phyloP scores from a whole-genome alignment of 2,888 invertebrate species.

The Zhengitettix transpicula region DNA sequence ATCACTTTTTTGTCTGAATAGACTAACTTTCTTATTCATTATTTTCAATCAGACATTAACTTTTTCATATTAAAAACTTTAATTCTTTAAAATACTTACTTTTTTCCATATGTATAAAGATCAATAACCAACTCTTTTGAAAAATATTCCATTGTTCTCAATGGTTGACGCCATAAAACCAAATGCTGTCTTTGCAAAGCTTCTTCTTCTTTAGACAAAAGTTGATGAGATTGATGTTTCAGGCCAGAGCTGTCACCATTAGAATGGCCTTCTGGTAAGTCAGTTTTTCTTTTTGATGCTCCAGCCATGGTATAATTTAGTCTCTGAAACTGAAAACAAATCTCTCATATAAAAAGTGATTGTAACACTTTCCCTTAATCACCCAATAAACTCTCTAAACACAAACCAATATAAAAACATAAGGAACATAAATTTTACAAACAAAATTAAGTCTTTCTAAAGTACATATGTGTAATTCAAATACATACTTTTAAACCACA shows the following conservation, averaged over 20 bases:
- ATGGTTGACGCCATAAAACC: conserved; percentile 67
- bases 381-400: too few relatives aligned
- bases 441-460: too few relatives aligned
- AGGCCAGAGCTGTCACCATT: conserved; percentile 25
- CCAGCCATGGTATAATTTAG: conserved; percentile 45
- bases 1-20: too few relatives aligned
- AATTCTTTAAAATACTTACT: conserved; percentile 27
- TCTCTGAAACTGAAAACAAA: conserved; percentile 38
- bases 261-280: conserved; percentile 13
- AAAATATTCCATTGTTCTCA: conserved; percentile 66
- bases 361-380: too few relatives aligned
- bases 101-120: conserved; percentile 36
- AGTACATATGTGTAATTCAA: too few relatives aligned
- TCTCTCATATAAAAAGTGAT: not conserved
- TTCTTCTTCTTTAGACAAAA: conserved; percentile 25
- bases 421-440: too few relatives aligned
- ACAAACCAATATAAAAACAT: too few relatives aligned
- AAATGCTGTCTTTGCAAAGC: conserved; percentile 43
- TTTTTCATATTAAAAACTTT: too few relatives aligned
- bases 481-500: too few relatives aligned
- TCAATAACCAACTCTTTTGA: conserved; percentile 51
- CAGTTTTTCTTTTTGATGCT: conserved; percentile 20
- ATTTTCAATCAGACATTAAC: too few relatives aligned
- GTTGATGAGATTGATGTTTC: not conserved
- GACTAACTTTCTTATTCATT: too few relatives aligned